Percentiles rank a stretch among this genome's conserved stretches.
Conservation (phyloP, 2,888 invertebrate species). For the Augochlorella aurata region DNA sequence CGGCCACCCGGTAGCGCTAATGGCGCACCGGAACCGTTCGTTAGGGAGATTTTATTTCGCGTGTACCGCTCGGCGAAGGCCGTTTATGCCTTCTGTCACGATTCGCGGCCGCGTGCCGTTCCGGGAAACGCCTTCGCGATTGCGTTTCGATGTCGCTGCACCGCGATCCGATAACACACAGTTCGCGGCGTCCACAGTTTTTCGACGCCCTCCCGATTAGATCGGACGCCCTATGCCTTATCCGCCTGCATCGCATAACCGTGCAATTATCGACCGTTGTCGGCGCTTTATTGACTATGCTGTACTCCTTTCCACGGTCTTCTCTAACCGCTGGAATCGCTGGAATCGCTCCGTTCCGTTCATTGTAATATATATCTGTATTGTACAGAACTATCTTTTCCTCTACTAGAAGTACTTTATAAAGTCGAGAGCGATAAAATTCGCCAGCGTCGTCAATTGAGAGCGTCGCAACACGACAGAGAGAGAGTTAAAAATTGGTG, state of each 20-base stretch:
- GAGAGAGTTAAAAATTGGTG: too few relatives aligned
- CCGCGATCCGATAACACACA: conserved; percentile 36
- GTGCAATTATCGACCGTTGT: conserved; percentile 23
- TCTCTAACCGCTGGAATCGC: neutral
- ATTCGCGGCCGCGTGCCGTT: neutral
- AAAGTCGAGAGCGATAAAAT: too few relatives aligned
- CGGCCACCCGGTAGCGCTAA: conserved; percentile 67
- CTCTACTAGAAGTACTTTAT: too few relatives aligned
- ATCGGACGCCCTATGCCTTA: neutral
- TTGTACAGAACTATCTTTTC: too few relatives aligned
- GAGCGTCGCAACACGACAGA: too few relatives aligned
- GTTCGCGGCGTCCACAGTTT: neutral
- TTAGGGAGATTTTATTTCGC: conserved; percentile 65
- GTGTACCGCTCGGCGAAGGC: conserved; percentile 27
- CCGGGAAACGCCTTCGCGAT: conserved; percentile 44
- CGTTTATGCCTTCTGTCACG: conserved; percentile 28
- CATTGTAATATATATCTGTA: too few relatives aligned
- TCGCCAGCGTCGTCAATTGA: too few relatives aligned
- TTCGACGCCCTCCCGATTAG: neutral
- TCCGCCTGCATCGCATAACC: neutral
- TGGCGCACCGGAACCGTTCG: conserved; percentile 61
- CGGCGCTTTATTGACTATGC: neutral
- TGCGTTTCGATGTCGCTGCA: conserved; percentile 53
- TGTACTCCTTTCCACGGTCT: neutral
- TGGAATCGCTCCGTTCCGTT: neutral